Conservation (phyloP, 2,888 invertebrate species). For the Plagiodera versicolora region DNA sequence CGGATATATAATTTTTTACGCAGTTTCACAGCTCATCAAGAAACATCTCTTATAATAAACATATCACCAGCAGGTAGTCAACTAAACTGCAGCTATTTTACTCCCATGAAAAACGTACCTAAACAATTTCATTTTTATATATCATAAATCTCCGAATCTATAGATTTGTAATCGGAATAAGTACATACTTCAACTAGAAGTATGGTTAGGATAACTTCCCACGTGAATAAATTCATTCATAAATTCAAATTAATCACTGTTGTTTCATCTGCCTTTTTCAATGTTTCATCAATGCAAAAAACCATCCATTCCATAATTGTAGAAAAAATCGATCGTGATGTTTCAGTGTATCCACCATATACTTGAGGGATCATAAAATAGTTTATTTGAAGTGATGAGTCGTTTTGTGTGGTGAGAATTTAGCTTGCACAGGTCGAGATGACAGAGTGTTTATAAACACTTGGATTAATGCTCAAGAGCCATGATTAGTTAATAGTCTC, state of each 20-base stretch:
- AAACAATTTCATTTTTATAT: too few species aligned
- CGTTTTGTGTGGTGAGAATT: conserved; percentile 18
- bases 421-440: conserved; percentile 24
- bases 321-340: too few species aligned
- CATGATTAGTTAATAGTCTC: conserved; percentile 55
- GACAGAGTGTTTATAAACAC: conserved; percentile 47
- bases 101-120: neutral
- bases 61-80: conserved; percentile 1
- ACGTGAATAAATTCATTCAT: too few species aligned
- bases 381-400: conserved; percentile 25
- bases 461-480: conserved; percentile 51
- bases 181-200: too few species aligned
- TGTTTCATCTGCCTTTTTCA: too few species aligned
- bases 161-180: too few species aligned
- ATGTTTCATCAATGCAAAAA: too few species aligned
- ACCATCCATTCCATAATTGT: too few species aligned
- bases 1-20: neutral
- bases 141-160: too few species aligned
- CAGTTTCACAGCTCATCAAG: neutral
- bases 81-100: conserved; percentile 5
- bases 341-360: too few species aligned
- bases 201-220: too few species aligned
- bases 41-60: neutral
- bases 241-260: too few species aligned
- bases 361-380: neutral